These are phyloP conservation scores for Pelecanoides urinatrix DNA, from an alignment of 2,113 vertebrate genomes.

Conservation along the genomic window DNA sequence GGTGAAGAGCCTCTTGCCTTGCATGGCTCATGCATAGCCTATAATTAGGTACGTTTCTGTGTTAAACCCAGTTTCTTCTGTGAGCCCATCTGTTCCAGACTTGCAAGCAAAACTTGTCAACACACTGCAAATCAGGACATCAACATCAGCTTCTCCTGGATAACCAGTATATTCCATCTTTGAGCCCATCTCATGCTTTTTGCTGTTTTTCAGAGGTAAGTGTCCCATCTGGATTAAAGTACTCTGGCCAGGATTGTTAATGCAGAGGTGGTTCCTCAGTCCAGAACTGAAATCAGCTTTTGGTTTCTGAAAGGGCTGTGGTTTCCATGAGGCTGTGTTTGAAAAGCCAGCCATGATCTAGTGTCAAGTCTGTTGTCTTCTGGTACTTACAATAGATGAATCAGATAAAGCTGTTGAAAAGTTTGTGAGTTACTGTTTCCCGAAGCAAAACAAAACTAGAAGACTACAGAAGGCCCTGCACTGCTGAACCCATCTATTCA, in stretches of 20 bases:
- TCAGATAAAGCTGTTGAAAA: background rate
- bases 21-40: background rate
- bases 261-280: background rate
- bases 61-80: background rate
- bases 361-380: background rate
- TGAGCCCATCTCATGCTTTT: background rate
- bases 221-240: background rate
- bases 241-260: background rate
- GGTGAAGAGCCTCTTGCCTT: background rate
- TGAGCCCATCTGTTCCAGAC: background rate
- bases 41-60: background rate
- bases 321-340: background rate
- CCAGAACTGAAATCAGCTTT: constrained; percentile 1
- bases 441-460: background rate
- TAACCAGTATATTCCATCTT: background rate
- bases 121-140: background rate
- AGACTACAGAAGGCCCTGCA: background rate
- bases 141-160: background rate
- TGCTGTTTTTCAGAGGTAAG: background rate
- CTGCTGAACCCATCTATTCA: background rate
- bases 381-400: background rate
- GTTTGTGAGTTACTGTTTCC: background rate
- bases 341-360: constrained; percentile 1
- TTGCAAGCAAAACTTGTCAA: background rate
- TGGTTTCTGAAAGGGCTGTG: background rate